These are phyloP conservation scores for Psilanteris sp. DNA, from an alignment of 1,140 invertebrate species.

Conservation along the genomic window DNA sequence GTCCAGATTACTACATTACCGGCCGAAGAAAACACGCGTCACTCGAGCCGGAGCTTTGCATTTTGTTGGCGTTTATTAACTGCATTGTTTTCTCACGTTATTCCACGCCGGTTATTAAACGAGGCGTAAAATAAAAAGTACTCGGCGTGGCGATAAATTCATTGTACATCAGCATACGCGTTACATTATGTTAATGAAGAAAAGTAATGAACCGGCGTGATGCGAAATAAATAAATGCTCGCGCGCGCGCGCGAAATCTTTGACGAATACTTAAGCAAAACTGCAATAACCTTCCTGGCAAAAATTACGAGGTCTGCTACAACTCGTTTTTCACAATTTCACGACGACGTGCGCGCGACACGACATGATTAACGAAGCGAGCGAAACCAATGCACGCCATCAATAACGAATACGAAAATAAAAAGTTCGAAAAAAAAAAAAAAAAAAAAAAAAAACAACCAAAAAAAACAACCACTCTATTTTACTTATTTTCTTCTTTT, in stretches of 20 bases:
- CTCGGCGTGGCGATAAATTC: constrained; percentile 34
- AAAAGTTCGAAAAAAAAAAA: constrained; percentile 20
- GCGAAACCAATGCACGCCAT: constrained; percentile 56
- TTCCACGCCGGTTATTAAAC: constrained; percentile 35
- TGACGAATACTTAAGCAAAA: constrained; percentile 54
- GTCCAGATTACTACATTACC: constrained; percentile 8
- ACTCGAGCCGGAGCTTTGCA: background rate
- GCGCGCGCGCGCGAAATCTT: constrained; percentile 36
- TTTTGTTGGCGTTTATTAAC: constrained; percentile 9
- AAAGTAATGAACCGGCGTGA: constrained; percentile 52
- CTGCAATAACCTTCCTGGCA: constrained; percentile 50
- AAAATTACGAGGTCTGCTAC: constrained; percentile 46
- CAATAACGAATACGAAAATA: constrained; percentile 53
- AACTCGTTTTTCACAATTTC: constrained; percentile 64
- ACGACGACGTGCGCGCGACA: constrained; percentile 58
- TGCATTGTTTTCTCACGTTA: constrained; percentile 44
- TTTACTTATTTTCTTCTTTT: too few species aligned
- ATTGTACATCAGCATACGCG: constrained; percentile 34
- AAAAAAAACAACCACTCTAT: too few species aligned
- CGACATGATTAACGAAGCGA: constrained; percentile 62
- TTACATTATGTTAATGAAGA: constrained; percentile 53
- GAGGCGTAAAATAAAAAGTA: constrained; percentile 52
- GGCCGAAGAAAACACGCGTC: background rate
- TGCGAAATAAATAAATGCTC: constrained; percentile 45
- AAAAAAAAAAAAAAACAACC: constrained; percentile 1